A percentile compares a stretch with the other conserved stretches of the same genome.
Evolutionary conservation across 2,888 invertebrate species (phyloP).

Genomic region (Willowsia nigromaculata): DNA sequence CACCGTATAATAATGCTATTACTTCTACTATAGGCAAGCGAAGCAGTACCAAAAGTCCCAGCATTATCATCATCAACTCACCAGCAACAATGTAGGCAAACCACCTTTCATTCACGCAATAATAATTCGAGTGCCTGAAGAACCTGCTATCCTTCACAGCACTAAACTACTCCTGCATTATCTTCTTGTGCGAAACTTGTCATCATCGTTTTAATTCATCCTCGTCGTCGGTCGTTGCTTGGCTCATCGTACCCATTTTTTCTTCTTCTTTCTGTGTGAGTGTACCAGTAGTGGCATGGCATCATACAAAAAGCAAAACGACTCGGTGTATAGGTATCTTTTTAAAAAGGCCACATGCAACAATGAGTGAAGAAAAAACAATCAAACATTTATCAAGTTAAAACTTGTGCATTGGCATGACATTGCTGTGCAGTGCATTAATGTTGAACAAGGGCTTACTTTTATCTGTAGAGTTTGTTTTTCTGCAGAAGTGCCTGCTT

Average conservation of each 20-base stretch:
- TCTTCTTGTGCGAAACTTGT: conserved; percentile 38
- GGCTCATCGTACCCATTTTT: conserved; percentile 36
- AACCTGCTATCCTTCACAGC: conserved; percentile 63
- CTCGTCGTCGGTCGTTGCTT: conserved; percentile 31
- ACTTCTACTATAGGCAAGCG: conserved; percentile 5
- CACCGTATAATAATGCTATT: conserved; percentile 26
- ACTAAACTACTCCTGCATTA: not conserved
- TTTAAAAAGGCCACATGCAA: conserved; percentile 20
- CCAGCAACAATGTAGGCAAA: conserved; percentile 60
- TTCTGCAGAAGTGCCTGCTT: conserved; percentile 18
- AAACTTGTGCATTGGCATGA: not conserved
- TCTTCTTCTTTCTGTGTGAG: not conserved
- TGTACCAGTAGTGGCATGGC: conserved; percentile 36
- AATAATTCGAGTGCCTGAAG: not conserved
- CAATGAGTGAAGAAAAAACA: conserved; percentile 17
- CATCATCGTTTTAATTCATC: conserved; percentile 40
- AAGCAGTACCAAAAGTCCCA: not conserved
- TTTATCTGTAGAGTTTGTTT: conserved; percentile 1
- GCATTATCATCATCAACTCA: not conserved
- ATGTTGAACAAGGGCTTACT: not conserved
- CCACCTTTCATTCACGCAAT: conserved; percentile 63
- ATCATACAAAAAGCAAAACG: too few species aligned
- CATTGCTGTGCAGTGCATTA: not conserved
- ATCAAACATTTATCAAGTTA: conserved; percentile 39
- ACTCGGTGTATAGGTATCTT: not conserved